Evolutionary conservation across 2,113 vertebrate species (phyloP).

Genomic region (Lethenteron camtschaticum): DNA sequence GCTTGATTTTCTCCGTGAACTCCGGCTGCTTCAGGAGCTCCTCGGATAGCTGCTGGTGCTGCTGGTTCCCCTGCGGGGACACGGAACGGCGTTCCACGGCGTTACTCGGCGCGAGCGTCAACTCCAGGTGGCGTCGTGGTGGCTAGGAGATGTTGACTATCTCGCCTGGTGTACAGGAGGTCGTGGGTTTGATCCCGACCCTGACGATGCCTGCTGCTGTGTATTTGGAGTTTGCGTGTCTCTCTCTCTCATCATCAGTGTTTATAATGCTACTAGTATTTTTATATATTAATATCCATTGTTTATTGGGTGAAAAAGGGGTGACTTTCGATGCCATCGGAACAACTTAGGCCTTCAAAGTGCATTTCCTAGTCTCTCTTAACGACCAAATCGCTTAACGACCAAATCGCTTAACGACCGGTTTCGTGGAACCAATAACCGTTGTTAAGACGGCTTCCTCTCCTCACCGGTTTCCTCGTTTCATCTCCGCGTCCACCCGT

Average conservation of each 20-base stretch:
- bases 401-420: no score
- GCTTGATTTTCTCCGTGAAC: conserved; percentile 69
- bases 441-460: background rate
- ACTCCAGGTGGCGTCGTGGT: background rate
- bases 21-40: conserved; percentile 68
- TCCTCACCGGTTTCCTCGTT: background rate
- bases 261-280: no score
- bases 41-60: conserved; percentile 50
- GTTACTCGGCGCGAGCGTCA: background rate
- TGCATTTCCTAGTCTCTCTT: no score
- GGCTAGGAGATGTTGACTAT: background rate
- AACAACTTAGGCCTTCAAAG: no score
- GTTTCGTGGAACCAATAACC: background rate
- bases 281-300: no score
- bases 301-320: no score
- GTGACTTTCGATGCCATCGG: no score
- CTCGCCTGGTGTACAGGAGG: background rate
- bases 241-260: no score
- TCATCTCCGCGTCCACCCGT: background rate
- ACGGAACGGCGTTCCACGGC: no score
- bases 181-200: no score
- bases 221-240: background rate
- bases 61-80: no score
- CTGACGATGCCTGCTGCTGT: background rate
- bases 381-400: no score